Conservation (phyloP, 1,140 invertebrate genomes). For the Bactericera cockerelli region DNA sequence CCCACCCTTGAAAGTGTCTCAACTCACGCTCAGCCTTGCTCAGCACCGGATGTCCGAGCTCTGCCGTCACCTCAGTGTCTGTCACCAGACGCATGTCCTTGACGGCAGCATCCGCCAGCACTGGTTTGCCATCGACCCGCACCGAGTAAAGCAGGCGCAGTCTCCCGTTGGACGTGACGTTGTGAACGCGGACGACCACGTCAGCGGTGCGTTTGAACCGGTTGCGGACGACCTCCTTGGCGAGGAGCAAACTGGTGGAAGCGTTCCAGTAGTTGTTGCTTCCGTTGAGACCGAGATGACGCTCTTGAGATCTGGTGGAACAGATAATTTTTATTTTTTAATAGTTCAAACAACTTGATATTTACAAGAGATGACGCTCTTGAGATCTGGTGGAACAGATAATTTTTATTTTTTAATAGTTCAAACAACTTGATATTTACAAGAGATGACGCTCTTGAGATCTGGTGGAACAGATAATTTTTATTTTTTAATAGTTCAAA, state of each 20-base stretch:
- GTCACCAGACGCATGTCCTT: constrained; percentile 59
- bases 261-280: constrained; percentile 10
- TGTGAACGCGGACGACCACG: constrained; percentile 19
- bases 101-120: constrained; percentile 56
- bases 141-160: constrained; percentile 57
- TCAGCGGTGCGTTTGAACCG: constrained; percentile 4
- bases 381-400: constrained; percentile 55
- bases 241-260: constrained; percentile 7
- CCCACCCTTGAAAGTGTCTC: constrained; percentile 1
- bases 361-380: too few species aligned
- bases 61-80: constrained; percentile 51
- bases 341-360: too few species aligned
- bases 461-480: too few species aligned
- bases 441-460: too few species aligned
- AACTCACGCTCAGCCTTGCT: constrained; percentile 67
- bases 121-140: constrained; percentile 52
- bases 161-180: constrained; percentile 15
- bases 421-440: too few species aligned
- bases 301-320: constrained; percentile 54
- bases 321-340: constrained; percentile 75
- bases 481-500: too few species aligned
- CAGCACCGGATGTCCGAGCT: constrained; percentile 54
- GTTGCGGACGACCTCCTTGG: constrained; percentile 9
- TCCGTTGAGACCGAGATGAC: constrained; percentile 41
- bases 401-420: too few species aligned